Evolutionary conservation across 2,888 invertebrate species (phyloP), one percentile per base, ranked within the genome.

Genomic region (Andrena minutula): DNA sequence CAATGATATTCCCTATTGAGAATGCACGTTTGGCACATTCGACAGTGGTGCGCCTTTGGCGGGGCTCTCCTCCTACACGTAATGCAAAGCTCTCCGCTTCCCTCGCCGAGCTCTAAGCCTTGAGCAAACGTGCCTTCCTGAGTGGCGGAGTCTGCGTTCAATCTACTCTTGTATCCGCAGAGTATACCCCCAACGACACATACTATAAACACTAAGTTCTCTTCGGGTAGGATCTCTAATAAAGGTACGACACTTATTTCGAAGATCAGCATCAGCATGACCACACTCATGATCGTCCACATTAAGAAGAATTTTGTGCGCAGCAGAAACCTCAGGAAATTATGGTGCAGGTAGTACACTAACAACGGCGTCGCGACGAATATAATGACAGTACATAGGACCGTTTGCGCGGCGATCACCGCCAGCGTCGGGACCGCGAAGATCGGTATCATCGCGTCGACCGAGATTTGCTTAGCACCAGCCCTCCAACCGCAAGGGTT

Each of bases 1-100:
- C 98, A 97, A 94, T 97, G 97, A 94, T 97, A 97, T 92, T 97
- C 97, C 89, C 97, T 95, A 86, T 96, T 96, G 82, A 96, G 95
- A 28, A 98, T 96, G 93, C 98, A 98, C 65, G 96, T 96, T 91
- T 97, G 96, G 93, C 99, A 99, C 75, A 97, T 95, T 85, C 95
- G 95, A 92, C 99, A 99, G 92, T 98, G 98, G 91, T 96, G 96
- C 53, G 97, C 96, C 87, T 97, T 96, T 0, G 97, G 95, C 2
- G 96, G 95, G 12, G 95, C 94, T 84, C 95, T 95, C 89, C 95
- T 95, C 41, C 95, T 95, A 89, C 97, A 96, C 2, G 93, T 94
- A n/a, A 95, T 93, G 88, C 97, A 97, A 60, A 95, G 93, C 63
- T 94, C 93, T 3, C 92, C 93, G 63, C 89, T 91, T 10, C 90